Conservation (phyloP, 1,140 invertebrate species). For the Magallana gigas region DNA sequence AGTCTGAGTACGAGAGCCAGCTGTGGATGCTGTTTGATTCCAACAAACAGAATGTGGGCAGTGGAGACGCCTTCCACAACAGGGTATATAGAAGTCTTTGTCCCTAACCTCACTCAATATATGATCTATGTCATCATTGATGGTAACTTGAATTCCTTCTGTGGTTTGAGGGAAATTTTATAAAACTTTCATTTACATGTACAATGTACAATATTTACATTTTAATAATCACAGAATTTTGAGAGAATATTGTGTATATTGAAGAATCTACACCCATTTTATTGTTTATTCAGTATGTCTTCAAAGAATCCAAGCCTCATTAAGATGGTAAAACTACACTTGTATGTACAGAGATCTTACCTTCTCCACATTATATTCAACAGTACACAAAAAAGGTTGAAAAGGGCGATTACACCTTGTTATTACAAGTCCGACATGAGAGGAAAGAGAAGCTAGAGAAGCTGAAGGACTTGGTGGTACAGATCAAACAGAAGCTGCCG, state of each 20-base stretch:
- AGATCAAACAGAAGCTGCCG: constrained; percentile 88
- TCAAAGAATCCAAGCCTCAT: too few relatives aligned
- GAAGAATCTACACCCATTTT: too few relatives aligned
- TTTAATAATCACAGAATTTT: too few relatives aligned
- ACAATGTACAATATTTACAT: too few relatives aligned
- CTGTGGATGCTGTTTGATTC: constrained; percentile 96
- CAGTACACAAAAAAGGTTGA: constrained; percentile 93
- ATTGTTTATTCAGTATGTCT: too few relatives aligned
- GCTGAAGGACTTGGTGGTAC: constrained; percentile 86
- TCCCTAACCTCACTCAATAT: too few relatives aligned
- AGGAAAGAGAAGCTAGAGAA: constrained; percentile 92
- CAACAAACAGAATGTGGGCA: constrained; percentile 92
- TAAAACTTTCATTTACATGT: too few relatives aligned
- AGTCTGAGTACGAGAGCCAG: constrained; percentile 96
- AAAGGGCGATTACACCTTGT: constrained; percentile 95
- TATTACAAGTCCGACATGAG: constrained; percentile 93
- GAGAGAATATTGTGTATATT: too few relatives aligned
- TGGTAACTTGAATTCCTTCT: too few relatives aligned
- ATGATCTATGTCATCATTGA: too few relatives aligned
- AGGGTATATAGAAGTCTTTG: constrained; percentile 82
- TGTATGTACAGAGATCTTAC: neutral
- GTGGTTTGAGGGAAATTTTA: too few relatives aligned
- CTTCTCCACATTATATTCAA: neutral
- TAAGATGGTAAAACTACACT: too few relatives aligned
- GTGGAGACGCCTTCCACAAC: constrained; percentile 93